Evolutionary conservation across 1,140 invertebrate genomes (phyloP).

Genomic region (Papilio glaucus): DNA sequence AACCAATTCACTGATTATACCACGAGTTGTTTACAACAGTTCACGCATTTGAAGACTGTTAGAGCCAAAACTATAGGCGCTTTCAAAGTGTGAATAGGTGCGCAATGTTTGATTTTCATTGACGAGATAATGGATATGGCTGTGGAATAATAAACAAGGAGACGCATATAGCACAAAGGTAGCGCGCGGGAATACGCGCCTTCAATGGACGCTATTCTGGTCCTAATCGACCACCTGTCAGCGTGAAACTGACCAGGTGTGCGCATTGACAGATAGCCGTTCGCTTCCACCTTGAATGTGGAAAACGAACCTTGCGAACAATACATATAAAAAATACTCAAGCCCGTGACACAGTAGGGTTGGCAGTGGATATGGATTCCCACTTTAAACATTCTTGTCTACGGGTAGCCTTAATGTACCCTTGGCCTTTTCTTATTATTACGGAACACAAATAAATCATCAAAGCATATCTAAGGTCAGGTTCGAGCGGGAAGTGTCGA

Average conservation of each 20-base stretch:
- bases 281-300: background rate
- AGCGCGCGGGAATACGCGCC: background rate
- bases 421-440: too few relatives aligned
- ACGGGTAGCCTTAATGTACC: too few relatives aligned
- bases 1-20: too few relatives aligned
- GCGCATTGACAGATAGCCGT: background rate
- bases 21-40: too few relatives aligned
- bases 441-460: too few relatives aligned
- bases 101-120: slow-evolving; percentile 3
- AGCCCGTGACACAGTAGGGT: too few relatives aligned
- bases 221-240: slow-evolving; percentile 20
- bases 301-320: background rate
- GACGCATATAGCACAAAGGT: background rate
- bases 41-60: background rate
- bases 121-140: slow-evolving; percentile 4
- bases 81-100: background rate
- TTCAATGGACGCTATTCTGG: slow-evolving; percentile 18
- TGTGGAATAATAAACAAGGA: background rate
- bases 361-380: too few relatives aligned
- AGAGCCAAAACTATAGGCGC: background rate
- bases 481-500: background rate
- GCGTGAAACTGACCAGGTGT: background rate
- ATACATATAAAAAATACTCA: background rate
- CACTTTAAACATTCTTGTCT: too few relatives aligned
- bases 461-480: too few relatives aligned